phyloP scores from a whole-genome alignment of 2,888 invertebrate species.

The Hoplodrina ambigua region DNA sequence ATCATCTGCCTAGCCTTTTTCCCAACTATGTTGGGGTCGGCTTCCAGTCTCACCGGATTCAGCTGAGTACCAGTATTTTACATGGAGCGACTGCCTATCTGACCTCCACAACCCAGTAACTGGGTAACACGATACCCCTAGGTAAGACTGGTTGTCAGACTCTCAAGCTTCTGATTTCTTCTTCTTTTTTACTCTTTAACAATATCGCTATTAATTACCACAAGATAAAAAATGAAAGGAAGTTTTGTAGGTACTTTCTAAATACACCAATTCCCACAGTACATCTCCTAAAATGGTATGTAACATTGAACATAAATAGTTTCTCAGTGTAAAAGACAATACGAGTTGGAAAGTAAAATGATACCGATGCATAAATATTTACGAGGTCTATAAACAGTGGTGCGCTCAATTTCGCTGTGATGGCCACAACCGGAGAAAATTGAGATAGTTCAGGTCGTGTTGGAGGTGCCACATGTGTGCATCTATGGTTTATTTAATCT shows the following conservation, averaged over 20 bases:
- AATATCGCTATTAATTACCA: neutral
- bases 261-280: slow-evolving; percentile 23
- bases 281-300: slow-evolving; percentile 30
- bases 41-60: too few species aligned
- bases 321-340: slow-evolving; percentile 55
- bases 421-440: slow-evolving; percentile 75
- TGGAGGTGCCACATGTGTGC: slow-evolving; percentile 29
- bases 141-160: too few species aligned
- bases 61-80: too few species aligned
- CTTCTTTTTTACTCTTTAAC: too few species aligned
- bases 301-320: slow-evolving; percentile 45
- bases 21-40: too few species aligned
- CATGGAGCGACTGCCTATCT: too few species aligned
- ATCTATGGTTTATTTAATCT: slow-evolving; percentile 22
- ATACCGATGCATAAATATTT: slow-evolving; percentile 81
- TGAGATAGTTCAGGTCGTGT: slow-evolving; percentile 70
- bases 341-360: slow-evolving; percentile 77
- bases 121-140: too few species aligned
- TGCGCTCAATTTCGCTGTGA: slow-evolving; percentile 72
- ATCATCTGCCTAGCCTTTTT: too few species aligned
- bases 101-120: too few species aligned
- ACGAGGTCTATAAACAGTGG: slow-evolving; percentile 77
- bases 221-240: neutral
- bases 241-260: neutral
- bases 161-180: too few species aligned